Percentiles rank a stretch among this genome's conserved stretches.
These are phyloP conservation scores for Metalampra italica DNA, from an alignment of 2,888 invertebrate genomes.

Conservation along the genomic window DNA sequence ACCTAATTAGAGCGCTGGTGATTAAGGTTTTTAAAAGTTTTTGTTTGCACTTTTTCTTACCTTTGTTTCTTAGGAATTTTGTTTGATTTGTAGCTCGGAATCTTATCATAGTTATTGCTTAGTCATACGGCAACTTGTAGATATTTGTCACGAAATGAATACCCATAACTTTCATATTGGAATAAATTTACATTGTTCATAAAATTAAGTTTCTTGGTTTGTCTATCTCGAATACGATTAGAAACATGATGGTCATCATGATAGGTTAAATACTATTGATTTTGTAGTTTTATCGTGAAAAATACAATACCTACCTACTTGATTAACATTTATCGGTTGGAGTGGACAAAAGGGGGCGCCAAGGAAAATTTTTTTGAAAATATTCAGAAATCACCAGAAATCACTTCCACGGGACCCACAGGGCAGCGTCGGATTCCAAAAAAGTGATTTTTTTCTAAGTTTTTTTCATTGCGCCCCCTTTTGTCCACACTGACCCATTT, in stretches of 20 bases:
- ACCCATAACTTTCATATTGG: neutral
- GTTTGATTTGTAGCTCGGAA: slow-evolving; percentile 45
- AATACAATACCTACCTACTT: too few species aligned
- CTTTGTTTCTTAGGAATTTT: slow-evolving; percentile 36
- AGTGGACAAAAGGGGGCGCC: too few species aligned
- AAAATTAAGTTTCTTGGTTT: neutral
- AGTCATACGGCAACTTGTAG: slow-evolving; percentile 9
- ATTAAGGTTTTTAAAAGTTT: slow-evolving; percentile 26
- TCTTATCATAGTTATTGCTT: slow-evolving; percentile 33
- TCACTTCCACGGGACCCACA: too few species aligned
- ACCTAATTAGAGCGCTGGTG: slow-evolving; percentile 37
- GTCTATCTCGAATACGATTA: neutral
- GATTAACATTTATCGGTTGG: too few species aligned
- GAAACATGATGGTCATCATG: neutral
- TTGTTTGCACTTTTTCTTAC: slow-evolving; percentile 20
- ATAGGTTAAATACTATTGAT: neutral
- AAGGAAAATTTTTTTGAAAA: too few species aligned
- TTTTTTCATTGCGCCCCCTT: too few species aligned
- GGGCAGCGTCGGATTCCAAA: too few species aligned
- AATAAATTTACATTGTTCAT: neutral
- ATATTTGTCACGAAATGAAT: neutral
- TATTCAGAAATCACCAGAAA: too few species aligned
- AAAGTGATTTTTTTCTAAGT: too few species aligned
- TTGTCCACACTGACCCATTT: too few species aligned
- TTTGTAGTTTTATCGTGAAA: neutral